These are phyloP conservation scores for Hippasteria phrygiana DNA, from an alignment of 53 echinoderm and acorn worm species.

Conservation along the genomic window DNA sequence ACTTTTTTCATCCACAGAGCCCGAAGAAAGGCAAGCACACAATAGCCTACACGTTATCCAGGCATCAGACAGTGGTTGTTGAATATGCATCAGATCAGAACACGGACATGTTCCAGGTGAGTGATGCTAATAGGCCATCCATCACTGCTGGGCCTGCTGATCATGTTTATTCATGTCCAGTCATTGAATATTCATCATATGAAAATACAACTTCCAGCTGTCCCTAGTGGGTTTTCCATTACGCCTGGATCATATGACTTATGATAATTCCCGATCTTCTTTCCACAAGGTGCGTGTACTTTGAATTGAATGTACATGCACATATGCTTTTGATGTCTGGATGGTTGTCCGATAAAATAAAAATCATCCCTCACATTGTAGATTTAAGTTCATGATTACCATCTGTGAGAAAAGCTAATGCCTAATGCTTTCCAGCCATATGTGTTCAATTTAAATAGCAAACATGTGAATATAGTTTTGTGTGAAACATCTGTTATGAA, in stretches of 20 bases:
- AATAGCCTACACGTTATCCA: conserved; percentile 96
- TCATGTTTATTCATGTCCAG: conserved; percentile 5
- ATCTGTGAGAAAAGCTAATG: neutral
- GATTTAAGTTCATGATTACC: neutral
- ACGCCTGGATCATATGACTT: no score
- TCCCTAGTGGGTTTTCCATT: no score
- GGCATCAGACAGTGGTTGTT: conserved; percentile 94
- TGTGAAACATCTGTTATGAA: no score
- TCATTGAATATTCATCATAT: neutral
- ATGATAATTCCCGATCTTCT: no score
- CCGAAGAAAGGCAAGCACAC: conserved; percentile 92
- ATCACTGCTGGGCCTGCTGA: neutral
- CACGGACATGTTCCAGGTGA: conserved; percentile 98
- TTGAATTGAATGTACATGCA: no score
- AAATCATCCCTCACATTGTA: no score
- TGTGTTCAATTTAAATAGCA: neutral
- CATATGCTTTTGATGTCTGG: neutral
- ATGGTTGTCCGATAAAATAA: neutral
- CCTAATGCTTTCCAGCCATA: neutral
- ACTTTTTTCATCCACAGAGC: conserved; percentile 50
- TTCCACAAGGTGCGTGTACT: no score
- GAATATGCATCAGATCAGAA: conserved; percentile 83
- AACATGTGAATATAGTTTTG: no score
- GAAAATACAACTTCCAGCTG: no score
- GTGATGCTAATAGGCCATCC: conserved; percentile 4